phyloP scores from a whole-genome alignment of 2,888 invertebrate genomes.

The Teleogryllus oceanicus region DNA sequence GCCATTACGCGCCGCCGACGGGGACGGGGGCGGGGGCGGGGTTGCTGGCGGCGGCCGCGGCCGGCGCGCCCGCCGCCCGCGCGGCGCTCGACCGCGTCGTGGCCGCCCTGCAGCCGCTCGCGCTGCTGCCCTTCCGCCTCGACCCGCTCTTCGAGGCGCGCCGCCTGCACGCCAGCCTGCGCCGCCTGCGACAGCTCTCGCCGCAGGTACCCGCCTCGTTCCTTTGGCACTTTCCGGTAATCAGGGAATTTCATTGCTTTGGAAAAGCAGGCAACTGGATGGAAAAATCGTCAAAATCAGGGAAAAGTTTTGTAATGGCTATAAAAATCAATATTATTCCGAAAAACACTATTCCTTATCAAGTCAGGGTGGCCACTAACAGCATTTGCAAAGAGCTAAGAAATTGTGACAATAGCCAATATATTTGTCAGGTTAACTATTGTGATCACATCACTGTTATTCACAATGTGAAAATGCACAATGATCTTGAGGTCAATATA shows the following conservation, averaged over 20 bases:
- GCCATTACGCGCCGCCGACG: slow-evolving; percentile 59
- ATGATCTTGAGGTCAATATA: too few relatives aligned
- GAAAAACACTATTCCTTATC: too few relatives aligned
- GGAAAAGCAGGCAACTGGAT: too few relatives aligned
- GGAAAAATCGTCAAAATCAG: too few relatives aligned
- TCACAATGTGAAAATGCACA: too few relatives aligned
- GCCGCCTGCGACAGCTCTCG: slow-evolving; percentile 59
- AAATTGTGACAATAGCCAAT: too few relatives aligned
- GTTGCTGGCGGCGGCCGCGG: slow-evolving; percentile 62
- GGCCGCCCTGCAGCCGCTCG: slow-evolving; percentile 72
- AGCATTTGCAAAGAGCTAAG: too few relatives aligned
- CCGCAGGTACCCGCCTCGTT: slow-evolving; percentile 43
- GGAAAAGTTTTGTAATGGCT: too few relatives aligned
- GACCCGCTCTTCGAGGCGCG: slow-evolving; percentile 77
- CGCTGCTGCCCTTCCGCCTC: slow-evolving; percentile 74
- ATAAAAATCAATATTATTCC: too few relatives aligned
- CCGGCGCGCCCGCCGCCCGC: slow-evolving; percentile 56
- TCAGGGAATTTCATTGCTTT: neutral
- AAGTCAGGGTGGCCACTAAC: too few relatives aligned
- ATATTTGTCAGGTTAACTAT: too few relatives aligned
- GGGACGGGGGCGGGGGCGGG: slow-evolving; percentile 58
- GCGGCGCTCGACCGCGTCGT: slow-evolving; percentile 68
- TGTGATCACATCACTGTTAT: too few relatives aligned
- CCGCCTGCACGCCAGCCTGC: slow-evolving; percentile 71
- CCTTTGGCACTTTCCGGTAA: neutral